Conservation (phyloP, 2,113 vertebrate genomes). For the Corythornis cristatus region DNA sequence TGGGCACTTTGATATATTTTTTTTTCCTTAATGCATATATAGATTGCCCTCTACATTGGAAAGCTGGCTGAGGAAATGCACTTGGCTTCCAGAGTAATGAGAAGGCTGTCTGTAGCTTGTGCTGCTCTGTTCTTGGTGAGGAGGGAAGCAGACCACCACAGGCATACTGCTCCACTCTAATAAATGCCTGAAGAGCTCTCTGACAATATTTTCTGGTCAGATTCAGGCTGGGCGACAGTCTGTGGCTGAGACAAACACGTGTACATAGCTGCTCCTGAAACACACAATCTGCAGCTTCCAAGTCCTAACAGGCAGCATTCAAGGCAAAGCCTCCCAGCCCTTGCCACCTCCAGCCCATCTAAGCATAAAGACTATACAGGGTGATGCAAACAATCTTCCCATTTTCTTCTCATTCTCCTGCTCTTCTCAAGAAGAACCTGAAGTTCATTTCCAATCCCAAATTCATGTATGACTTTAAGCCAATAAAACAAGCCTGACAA, state of each 20-base stretch:
- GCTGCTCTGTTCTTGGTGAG: not conserved
- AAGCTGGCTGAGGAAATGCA: not conserved
- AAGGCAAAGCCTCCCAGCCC: not conserved
- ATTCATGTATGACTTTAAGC: not conserved
- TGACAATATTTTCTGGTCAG: not conserved
- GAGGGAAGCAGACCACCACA: not conserved
- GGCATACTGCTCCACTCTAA: not conserved
- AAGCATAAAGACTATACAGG: not conserved
- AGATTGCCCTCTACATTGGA: not conserved
- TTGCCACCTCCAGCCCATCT: not conserved
- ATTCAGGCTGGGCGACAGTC: not conserved
- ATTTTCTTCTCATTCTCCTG: not conserved
- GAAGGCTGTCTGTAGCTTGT: not conserved
- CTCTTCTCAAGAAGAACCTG: not conserved
- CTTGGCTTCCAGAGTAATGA: not conserved
- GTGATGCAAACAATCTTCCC: not conserved
- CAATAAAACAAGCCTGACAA: not conserved
- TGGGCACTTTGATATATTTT: not conserved
- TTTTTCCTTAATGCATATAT: not conserved
- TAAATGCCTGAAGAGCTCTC: not conserved
- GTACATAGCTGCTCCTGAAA: not conserved
- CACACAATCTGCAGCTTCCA: fast-evolving
- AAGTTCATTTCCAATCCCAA: not conserved
- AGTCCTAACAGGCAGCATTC: not conserved
- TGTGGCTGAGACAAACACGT: fast-evolving